phyloP scores from a whole-genome alignment of 2,797 vertebrate genomes.

The Microctenopoma lineatum region DNA sequence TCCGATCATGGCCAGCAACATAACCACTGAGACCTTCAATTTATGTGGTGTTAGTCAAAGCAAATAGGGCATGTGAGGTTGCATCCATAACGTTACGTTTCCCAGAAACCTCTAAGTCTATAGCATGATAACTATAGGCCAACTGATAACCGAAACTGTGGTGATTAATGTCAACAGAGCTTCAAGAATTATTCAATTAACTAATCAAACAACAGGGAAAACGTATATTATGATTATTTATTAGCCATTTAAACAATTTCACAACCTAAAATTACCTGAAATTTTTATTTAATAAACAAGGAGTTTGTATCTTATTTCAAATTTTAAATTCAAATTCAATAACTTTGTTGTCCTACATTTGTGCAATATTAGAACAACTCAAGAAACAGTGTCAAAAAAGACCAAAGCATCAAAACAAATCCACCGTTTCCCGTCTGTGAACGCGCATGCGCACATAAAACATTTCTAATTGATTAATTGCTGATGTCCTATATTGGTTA shows the following conservation, averaged over 20 bases:
- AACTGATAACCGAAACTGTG: background rate
- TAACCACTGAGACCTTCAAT: constrained; percentile 7
- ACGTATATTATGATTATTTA: background rate
- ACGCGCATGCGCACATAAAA: background rate
- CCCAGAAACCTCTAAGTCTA: background rate
- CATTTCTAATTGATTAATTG: background rate
- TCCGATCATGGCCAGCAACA: constrained; percentile 19
- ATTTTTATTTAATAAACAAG: too few species aligned
- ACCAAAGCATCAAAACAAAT: too few species aligned
- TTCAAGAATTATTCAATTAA: background rate
- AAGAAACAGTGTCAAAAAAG: background rate
- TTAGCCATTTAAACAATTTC: background rate
- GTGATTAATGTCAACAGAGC: background rate
- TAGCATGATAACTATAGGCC: background rate
- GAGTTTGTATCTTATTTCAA: too few species aligned
- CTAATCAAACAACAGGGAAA: background rate
- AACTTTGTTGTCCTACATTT: too few species aligned
- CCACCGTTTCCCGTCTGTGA: background rate
- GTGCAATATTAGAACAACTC: too few species aligned
- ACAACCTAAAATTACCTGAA: background rate
- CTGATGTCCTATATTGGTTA: background rate
- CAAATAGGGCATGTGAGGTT: background rate
- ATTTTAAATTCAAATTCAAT: too few species aligned
- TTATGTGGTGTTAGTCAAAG: constrained; percentile 21
- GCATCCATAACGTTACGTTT: background rate